A percentile compares a stretch with the other conserved stretches of the same genome.
phyloP scores from a whole-genome alignment of 2,113 vertebrate genomes.

The Psammodynastes pulverulentus region DNA sequence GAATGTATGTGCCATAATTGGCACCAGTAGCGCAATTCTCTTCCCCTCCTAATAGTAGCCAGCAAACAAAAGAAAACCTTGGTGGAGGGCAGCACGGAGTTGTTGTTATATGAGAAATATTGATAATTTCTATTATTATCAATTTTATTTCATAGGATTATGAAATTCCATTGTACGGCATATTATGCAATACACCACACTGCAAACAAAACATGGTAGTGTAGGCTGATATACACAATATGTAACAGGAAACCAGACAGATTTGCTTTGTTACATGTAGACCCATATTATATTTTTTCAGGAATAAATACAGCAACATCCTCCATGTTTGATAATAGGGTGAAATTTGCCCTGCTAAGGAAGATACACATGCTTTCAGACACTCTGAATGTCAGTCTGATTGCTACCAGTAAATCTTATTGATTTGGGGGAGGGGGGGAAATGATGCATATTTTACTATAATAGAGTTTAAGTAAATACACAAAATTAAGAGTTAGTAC shows the following conservation, averaged over 20 bases:
- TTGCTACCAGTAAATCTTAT: conserved; percentile 68
- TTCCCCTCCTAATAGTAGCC: conserved; percentile 31
- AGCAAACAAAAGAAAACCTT: conserved; percentile 46
- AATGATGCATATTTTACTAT: conserved; percentile 79
- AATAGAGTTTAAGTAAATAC: conserved; percentile 78
- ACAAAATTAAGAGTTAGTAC: conserved; percentile 73
- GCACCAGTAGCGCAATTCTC: conserved; percentile 26
- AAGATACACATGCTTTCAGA: conserved; percentile 57
- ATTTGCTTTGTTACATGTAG: conserved; percentile 45
- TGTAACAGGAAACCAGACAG: conserved; percentile 52
- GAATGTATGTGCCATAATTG: conserved; percentile 43
- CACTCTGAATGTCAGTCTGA: conserved; percentile 60
- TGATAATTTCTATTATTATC: conserved; percentile 52
- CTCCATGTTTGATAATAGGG: conserved; percentile 31
- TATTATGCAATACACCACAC: conserved; percentile 43
- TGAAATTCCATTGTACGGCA: conserved; percentile 58
- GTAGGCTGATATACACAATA: conserved; percentile 61
- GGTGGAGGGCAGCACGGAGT: conserved; percentile 14
- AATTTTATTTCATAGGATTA: conserved; percentile 60
- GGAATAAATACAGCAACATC: conserved; percentile 29
- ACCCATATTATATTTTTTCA: conserved; percentile 8
- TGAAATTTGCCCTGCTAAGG: conserved; percentile 44
- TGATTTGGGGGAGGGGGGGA: conserved; percentile 40
- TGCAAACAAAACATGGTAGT: conserved; percentile 53
- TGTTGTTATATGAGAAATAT: conserved; percentile 51